Percentiles rank a stretch among this genome's conserved stretches.
Conservation (phyloP, 2,797 vertebrate genomes). For the Parauchenoglanis ngamensis region DNA sequence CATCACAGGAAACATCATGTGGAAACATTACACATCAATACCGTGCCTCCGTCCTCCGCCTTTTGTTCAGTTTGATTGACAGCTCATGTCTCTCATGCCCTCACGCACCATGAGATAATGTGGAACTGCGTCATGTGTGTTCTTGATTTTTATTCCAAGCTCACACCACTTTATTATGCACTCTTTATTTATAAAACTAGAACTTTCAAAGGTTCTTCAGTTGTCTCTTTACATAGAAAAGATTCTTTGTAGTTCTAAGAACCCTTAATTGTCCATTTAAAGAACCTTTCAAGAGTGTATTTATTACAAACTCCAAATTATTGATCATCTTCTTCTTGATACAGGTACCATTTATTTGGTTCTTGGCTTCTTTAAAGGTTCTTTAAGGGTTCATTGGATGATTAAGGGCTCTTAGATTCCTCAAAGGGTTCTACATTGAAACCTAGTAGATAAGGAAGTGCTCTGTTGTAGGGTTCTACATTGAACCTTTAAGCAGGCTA, state of each 20-base stretch:
- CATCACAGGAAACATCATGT: slow-evolving; percentile 20
- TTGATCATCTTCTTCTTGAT: not conserved
- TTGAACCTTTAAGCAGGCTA: not conserved
- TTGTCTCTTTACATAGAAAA: no score
- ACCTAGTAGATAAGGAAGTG: not conserved
- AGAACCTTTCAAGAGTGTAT: not conserved
- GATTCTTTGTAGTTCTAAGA: not conserved
- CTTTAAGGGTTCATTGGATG: not conserved
- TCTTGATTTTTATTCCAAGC: not conserved
- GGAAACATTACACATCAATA: slow-evolving; percentile 31
- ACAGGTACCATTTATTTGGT: not conserved
- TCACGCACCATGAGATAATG: slow-evolving; percentile 7
- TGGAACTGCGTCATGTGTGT: not conserved
- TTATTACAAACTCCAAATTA: not conserved
- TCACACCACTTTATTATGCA: not conserved
- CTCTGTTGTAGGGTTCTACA: not conserved
- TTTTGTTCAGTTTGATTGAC: slow-evolving; percentile 23
- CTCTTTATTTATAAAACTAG: not conserved
- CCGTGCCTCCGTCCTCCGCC: not conserved
- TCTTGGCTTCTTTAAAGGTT: not conserved
- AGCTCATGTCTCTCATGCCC: slow-evolving; percentile 1
- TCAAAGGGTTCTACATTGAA: not conserved
- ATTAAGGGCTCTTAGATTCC: not conserved
- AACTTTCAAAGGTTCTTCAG: not conserved
- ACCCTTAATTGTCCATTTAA: not conserved